Conservation (phyloP, 2,888 invertebrate genomes). For the Rotaria socialis region DNA sequence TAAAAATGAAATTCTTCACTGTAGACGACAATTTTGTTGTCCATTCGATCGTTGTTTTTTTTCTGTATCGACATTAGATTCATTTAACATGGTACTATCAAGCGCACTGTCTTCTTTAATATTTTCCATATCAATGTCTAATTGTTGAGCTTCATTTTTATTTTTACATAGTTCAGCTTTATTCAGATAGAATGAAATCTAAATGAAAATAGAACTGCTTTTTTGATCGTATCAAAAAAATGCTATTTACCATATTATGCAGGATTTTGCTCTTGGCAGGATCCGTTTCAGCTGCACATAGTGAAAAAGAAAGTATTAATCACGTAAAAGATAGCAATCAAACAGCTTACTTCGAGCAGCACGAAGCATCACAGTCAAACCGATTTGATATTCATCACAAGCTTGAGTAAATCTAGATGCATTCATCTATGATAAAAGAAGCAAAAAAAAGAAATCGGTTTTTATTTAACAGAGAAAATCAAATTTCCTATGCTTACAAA, state of each 20-base stretch:
- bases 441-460: background rate
- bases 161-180: conserved; percentile 24
- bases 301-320: background rate
- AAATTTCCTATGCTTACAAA: background rate
- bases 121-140: background rate
- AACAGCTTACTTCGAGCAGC: background rate
- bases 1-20: background rate
- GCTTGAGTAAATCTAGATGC: background rate
- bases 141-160: background rate
- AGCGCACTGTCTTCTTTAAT: conserved; percentile 2
- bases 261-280: background rate
- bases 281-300: conserved; percentile 24
- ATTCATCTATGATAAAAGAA: background rate
- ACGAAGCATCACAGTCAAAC: conserved; percentile 2
- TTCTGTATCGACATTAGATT: background rate
- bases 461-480: background rate
- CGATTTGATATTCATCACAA: conserved; percentile 1
- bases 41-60: background rate
- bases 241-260: background rate
- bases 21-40: conserved; percentile 23
- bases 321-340: background rate
- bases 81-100: background rate
- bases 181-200: conserved; percentile 4
- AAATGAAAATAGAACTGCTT: background rate
- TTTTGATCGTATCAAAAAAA: background rate